These are phyloP conservation scores for Radopholus similis DNA, from an alignment of 1,140 invertebrate species.

Conservation along the genomic window DNA sequence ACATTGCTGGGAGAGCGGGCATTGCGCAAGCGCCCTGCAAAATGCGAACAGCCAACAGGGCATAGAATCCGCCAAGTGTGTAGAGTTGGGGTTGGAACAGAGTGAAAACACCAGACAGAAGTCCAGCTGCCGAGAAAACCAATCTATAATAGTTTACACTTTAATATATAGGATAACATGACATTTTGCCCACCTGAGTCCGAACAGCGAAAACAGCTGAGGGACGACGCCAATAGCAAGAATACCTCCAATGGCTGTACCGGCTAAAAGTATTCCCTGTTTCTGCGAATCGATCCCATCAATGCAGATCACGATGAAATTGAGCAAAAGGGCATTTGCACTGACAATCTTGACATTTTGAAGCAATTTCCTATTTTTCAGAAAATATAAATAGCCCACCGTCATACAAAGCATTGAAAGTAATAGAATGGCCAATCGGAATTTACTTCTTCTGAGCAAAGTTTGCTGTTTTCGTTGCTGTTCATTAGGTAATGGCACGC, in stretches of 20 bases:
- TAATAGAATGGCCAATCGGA: too few relatives aligned
- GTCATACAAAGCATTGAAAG: too few relatives aligned
- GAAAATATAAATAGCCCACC: too few relatives aligned
- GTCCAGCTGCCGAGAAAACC: background rate
- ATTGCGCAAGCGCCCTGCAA: background rate
- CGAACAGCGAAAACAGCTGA: background rate
- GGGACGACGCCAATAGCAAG: background rate
- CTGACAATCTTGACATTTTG: too few relatives aligned
- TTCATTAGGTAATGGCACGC: too few relatives aligned
- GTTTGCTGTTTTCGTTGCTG: too few relatives aligned
- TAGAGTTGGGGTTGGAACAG: background rate
- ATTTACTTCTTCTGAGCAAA: too few relatives aligned
- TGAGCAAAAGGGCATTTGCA: conserved; percentile 1
- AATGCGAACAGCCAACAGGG: background rate
- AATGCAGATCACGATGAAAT: conserved; percentile 1
- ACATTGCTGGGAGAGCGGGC: background rate
- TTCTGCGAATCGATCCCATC: background rate
- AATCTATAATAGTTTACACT: too few relatives aligned
- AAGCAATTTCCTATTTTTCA: too few relatives aligned
- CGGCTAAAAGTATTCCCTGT: background rate
- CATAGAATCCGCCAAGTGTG: background rate
- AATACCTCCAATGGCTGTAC: conserved; percentile 2
- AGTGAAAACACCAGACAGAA: background rate
- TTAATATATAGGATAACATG: too few relatives aligned
- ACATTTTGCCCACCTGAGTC: background rate